A percentile compares a stretch with the other conserved stretches of the same genome.
phyloP scores from a whole-genome alignment of 2,888 invertebrate species.

The Serrognathus titanus region DNA sequence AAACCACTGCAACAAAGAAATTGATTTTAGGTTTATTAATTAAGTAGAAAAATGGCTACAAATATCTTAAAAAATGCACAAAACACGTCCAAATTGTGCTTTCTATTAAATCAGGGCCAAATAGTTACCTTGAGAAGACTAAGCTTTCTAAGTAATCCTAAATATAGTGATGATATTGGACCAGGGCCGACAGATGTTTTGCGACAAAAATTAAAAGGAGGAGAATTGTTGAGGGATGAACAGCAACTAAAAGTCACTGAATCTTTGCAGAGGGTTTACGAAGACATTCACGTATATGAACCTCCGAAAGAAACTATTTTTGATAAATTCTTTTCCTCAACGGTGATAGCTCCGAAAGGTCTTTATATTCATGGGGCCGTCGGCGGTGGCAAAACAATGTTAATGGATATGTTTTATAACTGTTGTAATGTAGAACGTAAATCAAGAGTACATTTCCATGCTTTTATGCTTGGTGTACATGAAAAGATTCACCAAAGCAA shows the following conservation, averaged over 20 bases:
- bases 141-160: not conserved
- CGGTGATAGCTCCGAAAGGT: conserved; percentile 62
- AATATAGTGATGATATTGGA: not conserved
- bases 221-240: conserved; percentile 62
- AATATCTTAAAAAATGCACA: not conserved
- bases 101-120: not conserved
- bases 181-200: conserved; percentile 19
- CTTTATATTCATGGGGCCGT: conserved; percentile 88
- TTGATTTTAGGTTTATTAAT: no score
- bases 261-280: conserved; percentile 66
- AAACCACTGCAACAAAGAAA: no score
- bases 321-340: conserved; percentile 35
- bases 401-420: conserved; percentile 97
- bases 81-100: not conserved
- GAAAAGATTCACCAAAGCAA: conserved; percentile 84
- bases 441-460: conserved; percentile 89
- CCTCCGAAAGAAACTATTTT: conserved; percentile 52
- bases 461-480: conserved; percentile 97
- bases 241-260: conserved; percentile 70
- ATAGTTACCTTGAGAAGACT: not conserved
- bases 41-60: conserved; percentile 2
- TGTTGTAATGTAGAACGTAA: conserved; percentile 66
- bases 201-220: conserved; percentile 53
- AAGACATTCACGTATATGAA: conserved; percentile 59
- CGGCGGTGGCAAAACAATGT: conserved; percentile 96